Evolutionary conservation across 2,797 vertebrate species (phyloP).

Genomic region (Chaetodon trifasciatus): DNA sequence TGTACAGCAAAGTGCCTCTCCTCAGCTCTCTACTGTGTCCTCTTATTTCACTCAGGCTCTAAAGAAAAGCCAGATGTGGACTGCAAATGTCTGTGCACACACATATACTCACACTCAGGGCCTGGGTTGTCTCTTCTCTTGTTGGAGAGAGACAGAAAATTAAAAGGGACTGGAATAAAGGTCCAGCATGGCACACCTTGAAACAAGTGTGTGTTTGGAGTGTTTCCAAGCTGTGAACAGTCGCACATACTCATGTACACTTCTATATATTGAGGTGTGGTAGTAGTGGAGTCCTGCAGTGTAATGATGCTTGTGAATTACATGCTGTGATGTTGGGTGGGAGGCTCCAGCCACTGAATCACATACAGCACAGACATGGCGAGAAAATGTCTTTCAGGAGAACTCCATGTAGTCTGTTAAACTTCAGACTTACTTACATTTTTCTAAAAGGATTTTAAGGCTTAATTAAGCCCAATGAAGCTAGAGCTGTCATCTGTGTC

Average conservation of each 20-base stretch:
- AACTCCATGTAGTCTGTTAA: background rate
- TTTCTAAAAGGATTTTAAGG: background rate
- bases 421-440: background rate
- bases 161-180: background rate
- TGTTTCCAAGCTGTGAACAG: slow-evolving; percentile 57
- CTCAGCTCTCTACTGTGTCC: slow-evolving; percentile 9
- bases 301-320: slow-evolving; percentile 65
- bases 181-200: slow-evolving; percentile 70
- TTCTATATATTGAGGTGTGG: slow-evolving; percentile 46
- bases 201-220: slow-evolving; percentile 69
- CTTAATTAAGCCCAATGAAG: slow-evolving; percentile 5
- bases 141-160: slow-evolving; percentile 41
- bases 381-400: slow-evolving; percentile 7
- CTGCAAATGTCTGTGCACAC: slow-evolving; percentile 38
- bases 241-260: slow-evolving; percentile 26
- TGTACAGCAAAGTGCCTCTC: slow-evolving; percentile 1
- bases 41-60: slow-evolving; percentile 11
- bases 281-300: slow-evolving; percentile 48
- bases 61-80: slow-evolving; percentile 67
- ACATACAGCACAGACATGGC: background rate
- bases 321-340: slow-evolving; percentile 46
- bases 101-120: slow-evolving; percentile 10
- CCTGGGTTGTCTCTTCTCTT: slow-evolving; percentile 60
- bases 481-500: background rate
- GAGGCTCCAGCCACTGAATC: background rate